phyloP scores from a whole-genome alignment of 2,797 vertebrate genomes.

The Lacerta bilineata region DNA sequence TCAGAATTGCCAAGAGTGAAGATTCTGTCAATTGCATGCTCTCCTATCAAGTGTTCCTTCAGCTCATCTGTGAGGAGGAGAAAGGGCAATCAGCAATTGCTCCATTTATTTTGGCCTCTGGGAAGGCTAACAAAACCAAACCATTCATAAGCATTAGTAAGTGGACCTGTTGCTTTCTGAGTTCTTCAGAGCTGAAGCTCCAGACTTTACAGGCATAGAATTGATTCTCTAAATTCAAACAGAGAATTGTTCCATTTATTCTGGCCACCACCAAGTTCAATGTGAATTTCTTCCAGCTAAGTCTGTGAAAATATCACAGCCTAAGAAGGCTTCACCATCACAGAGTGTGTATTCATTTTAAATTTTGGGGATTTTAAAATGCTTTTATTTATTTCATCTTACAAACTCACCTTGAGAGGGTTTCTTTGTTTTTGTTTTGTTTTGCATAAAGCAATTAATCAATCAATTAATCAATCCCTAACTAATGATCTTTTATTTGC shows the following conservation, averaged over 20 bases:
- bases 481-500: background rate
- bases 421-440: too few relatives aligned
- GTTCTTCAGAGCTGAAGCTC: background rate
- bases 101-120: conserved; percentile 26
- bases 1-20: conserved; percentile 95
- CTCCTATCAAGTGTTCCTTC: conserved; percentile 93
- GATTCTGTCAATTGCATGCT: conserved; percentile 93
- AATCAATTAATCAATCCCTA: background rate
- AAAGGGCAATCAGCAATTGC: conserved; percentile 46
- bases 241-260: background rate
- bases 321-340: background rate
- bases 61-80: conserved; percentile 88
- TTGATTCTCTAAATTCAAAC: background rate
- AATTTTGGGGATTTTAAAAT: too few relatives aligned
- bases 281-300: too few relatives aligned
- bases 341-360: too few relatives aligned
- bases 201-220: background rate
- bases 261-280: background rate
- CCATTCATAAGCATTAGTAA: background rate
- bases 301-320: background rate
- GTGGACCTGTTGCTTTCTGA: background rate
- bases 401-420: too few relatives aligned
- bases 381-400: too few relatives aligned
- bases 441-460: too few relatives aligned
- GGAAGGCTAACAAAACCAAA: conserved; percentile 34